phyloP scores from a whole-genome alignment of 2,113 vertebrate species.

The Illadopsis cleaveri region DNA sequence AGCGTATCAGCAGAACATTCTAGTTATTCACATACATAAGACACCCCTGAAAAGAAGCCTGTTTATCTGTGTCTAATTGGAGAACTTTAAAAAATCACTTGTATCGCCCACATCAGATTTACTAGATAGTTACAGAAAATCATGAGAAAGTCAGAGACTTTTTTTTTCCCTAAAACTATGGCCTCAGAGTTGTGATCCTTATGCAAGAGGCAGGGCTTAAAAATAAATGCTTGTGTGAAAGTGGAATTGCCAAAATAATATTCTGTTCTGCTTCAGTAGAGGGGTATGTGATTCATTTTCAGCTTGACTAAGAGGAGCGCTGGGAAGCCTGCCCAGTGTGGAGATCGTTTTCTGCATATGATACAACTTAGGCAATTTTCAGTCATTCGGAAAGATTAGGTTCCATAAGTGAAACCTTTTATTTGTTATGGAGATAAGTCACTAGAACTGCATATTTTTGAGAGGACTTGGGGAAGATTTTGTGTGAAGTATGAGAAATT shows the following conservation, averaged over 20 bases:
- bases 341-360: background rate
- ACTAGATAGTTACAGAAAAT: background rate
- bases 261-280: background rate
- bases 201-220: background rate
- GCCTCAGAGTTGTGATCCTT: background rate
- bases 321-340: background rate
- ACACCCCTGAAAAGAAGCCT: background rate
- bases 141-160: background rate
- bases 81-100: background rate
- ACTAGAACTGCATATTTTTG: background rate
- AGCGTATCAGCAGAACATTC: background rate
- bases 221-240: background rate
- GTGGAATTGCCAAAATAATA: background rate
- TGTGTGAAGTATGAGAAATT: background rate
- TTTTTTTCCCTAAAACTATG: background rate
- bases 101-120: background rate
- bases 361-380: background rate
- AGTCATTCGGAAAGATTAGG: background rate
- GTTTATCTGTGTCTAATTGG: background rate
- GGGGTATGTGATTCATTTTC: background rate
- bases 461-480: background rate
- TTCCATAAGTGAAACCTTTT: background rate
- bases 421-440: background rate
- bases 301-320: background rate
- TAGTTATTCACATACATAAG: accelerated